These are phyloP conservation scores for Poeciliopsis infans DNA, from an alignment of 2,797 vertebrate genomes.

Conservation along the genomic window DNA sequence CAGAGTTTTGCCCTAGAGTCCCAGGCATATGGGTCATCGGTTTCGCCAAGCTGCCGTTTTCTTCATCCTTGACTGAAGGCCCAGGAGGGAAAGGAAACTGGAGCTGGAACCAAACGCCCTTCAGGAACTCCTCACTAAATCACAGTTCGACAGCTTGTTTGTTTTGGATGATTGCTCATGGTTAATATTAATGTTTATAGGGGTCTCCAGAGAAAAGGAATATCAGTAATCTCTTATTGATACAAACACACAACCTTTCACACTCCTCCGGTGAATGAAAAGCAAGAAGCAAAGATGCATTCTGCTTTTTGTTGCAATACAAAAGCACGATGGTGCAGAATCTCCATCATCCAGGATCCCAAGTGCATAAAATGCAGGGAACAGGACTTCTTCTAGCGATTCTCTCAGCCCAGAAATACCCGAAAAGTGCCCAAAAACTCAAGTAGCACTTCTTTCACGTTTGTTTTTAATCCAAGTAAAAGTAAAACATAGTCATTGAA, in stretches of 20 bases:
- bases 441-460: not conserved
- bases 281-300: slow-evolving; percentile 19
- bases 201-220: slow-evolving; percentile 33
- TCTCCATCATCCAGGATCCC: not conserved
- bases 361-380: not conserved
- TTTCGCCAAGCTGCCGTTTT: slow-evolving; percentile 66
- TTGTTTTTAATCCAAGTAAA: not conserved
- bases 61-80: slow-evolving; percentile 67
- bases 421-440: not conserved
- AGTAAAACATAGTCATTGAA: not conserved
- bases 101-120: slow-evolving; percentile 43
- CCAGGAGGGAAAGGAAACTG: slow-evolving; percentile 37
- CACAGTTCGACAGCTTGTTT: slow-evolving; percentile 55
- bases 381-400: not conserved
- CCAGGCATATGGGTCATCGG: slow-evolving; percentile 38
- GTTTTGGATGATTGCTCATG: slow-evolving; percentile 64
- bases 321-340: not conserved
- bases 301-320: not conserved
- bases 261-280: not conserved
- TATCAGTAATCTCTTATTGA: slow-evolving; percentile 22
- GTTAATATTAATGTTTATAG: slow-evolving; percentile 49
- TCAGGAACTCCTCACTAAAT: slow-evolving; percentile 54
- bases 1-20: slow-evolving; percentile 52
- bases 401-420: not conserved
- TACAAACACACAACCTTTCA: slow-evolving; percentile 27